Base-by-base conservation (phyloP, 2,113 vertebrate species). In the Dasyurus viverrinus region DNA sequence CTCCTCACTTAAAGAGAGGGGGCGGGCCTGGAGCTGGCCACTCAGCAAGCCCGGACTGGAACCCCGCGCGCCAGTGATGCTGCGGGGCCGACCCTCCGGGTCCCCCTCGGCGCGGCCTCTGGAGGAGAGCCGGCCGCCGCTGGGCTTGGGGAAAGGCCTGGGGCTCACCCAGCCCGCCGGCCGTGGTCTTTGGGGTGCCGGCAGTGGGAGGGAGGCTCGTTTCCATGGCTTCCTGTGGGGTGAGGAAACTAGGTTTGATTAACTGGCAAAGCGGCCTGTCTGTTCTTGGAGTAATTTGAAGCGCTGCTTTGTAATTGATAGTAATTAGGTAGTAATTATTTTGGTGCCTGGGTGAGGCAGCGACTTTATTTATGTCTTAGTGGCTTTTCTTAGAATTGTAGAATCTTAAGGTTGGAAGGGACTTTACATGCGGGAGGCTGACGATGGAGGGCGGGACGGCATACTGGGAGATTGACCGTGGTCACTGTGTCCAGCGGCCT, bases 241-340 rank as follows among this genome's bases (percentile, higher is more conserved):
- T 0, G 36, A 16, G 27, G 84, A 89, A 52, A 25, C 25, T 5
- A 10, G 22, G 2, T 19, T 19, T 52, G 54, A 8, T 47, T 90
- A 90, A 4, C 50, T 19, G 0, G 8, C 26, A 2, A 54, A 30
- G 90, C 5, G 11, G 36, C 30, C 9, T 14, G 47, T 89, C 23
- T 53, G 8, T 30, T 76, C 23, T 52, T 23, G 0, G 48, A 42
- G 89, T 7, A 1, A 0, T 91, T 12, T 27, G 22, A 46, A 57
- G 53, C 24, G 0, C 60, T 10, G 3, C 0, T 0, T 92, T 57
- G 95, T 52, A 54, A 89, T 92, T 91, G 54, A 47, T 27, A 10
- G 46, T 94, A 76, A 54, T 90, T 53, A 92, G 19, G 53, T 16
- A 46, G n/a, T 91, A n/a, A 55, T 84, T 57, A 55, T 68, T 93